Evolutionary conservation across 2,888 invertebrate genomes (phyloP), one percentile per base, ranked within the genome.

Genomic region (Melitaea athalia): DNA sequence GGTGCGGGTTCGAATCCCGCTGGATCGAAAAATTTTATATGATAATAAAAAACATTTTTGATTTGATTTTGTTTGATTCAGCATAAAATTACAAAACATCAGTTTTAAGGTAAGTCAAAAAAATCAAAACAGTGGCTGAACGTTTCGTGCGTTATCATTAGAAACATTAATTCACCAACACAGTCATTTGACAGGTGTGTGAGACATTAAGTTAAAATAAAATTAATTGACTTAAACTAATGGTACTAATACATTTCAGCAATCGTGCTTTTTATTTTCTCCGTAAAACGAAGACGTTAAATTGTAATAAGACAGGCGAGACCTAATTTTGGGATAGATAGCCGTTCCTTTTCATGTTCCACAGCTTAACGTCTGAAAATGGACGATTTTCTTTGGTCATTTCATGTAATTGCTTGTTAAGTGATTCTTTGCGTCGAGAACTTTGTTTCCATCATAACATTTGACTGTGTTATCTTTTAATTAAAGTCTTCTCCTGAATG

Each of bases 291-390:
- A 17, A 52, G 50, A 45, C 52, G 57, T 62, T 64, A 64, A 70
- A 63, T 68, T 68, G 67, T 64, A 55, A 62, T 65, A 67, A 70
- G 59, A 70, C 64, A 70, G 64, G 57, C 61, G 62, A 50, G 59
- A 69, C 49, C 59, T 62, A 55, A 68, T 70, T 64, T 53, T 59
- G 50, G 59, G 70, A 70, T 68, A 57, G 67, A 64, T 70, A 47
- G 53, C 62, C 67, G 64, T 70, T 24, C 61, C 52, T 69, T 52
- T 59, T 59, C 53, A 52, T 55, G 57, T 69, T 69, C 42, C 42
- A 57, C 55, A 59, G 59, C 59, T 62, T 64, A 69, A 62, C 42
- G 17, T 42, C 57, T 64, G 64, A 62, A 62, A 63, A 64, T 69
- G 57, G 59, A 42, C 33, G 42, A 57, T 59, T 69, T 59, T 65